A percentile compares a stretch with the other conserved stretches of the same genome.
Conservation (phyloP, 2,797 vertebrate species). For the Phataginus tetradactyla region DNA sequence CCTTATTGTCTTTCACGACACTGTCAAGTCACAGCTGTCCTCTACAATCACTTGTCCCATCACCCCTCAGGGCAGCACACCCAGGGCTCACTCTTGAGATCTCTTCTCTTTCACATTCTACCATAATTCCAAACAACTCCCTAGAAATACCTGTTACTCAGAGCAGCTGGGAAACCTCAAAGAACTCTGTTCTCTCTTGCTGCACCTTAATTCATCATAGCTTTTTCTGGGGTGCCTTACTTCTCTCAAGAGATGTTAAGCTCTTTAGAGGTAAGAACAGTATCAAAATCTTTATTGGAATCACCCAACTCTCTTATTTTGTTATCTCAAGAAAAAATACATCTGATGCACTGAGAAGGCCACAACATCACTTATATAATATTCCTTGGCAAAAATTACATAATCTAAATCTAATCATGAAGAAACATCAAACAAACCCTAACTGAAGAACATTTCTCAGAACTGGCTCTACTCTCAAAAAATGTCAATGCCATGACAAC, state of each 20-base stretch:
- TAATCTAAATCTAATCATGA: background rate
- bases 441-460: background rate
- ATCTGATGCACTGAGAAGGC: background rate
- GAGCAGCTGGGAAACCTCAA: background rate
- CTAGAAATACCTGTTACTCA: background rate
- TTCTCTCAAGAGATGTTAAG: background rate
- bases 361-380: background rate
- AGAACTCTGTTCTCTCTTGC: background rate
- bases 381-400: background rate
- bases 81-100: background rate
- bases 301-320: background rate
- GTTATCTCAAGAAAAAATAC: background rate
- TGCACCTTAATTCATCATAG: background rate
- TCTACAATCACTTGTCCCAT: background rate
- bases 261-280: background rate
- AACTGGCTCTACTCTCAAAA: background rate
- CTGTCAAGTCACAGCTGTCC: background rate
- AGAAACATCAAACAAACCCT: background rate
- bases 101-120: background rate
- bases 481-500: background rate
- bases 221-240: background rate
- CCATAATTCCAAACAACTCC: background rate
- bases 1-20: background rate
- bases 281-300: background rate
- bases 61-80: background rate